Percentiles rank a stretch among this genome's conserved stretches.
phyloP scores from a whole-genome alignment of 35 echinoderm and acorn worm genomes.

The Apostichopus japonicus region DNA sequence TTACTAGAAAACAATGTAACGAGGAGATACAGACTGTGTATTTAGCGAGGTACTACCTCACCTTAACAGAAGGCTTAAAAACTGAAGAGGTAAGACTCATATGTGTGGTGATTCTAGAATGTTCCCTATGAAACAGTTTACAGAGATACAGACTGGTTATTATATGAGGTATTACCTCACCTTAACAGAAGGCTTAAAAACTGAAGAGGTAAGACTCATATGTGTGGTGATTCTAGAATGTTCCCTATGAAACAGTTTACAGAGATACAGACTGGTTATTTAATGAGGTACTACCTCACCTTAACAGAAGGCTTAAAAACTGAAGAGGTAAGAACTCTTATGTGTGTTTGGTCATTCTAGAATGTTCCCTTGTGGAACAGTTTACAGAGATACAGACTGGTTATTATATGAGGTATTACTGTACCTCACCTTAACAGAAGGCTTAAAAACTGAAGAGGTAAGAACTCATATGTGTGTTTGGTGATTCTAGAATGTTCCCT shows the following conservation, averaged over 20 bases:
- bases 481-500: too few relatives aligned
- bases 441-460: too few relatives aligned
- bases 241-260: background rate
- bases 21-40: constrained; percentile 90
- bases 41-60: constrained; percentile 85
- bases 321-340: constrained; percentile 55
- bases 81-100: constrained; percentile 64
- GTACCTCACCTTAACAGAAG: too few relatives aligned
- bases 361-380: too few relatives aligned
- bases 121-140: constrained; percentile 75
- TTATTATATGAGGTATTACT: too few relatives aligned
- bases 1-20: constrained; percentile 74
- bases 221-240: too few relatives aligned
- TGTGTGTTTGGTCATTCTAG: too few relatives aligned
- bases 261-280: constrained; percentile 59
- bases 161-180: too few relatives aligned
- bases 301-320: constrained; percentile 75
- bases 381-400: background rate
- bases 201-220: too few relatives aligned
- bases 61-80: constrained; percentile 76
- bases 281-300: constrained; percentile 83
- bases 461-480: too few relatives aligned
- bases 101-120: constrained; percentile 80
- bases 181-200: too few relatives aligned
- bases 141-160: constrained; percentile 56